A percentile compares a stretch with the other conserved stretches of the same genome.
These are phyloP conservation scores for Epizoanthus illoricatus DNA, from an alignment of 92 coral and sea anemone genomes.

Conservation along the genomic window DNA sequence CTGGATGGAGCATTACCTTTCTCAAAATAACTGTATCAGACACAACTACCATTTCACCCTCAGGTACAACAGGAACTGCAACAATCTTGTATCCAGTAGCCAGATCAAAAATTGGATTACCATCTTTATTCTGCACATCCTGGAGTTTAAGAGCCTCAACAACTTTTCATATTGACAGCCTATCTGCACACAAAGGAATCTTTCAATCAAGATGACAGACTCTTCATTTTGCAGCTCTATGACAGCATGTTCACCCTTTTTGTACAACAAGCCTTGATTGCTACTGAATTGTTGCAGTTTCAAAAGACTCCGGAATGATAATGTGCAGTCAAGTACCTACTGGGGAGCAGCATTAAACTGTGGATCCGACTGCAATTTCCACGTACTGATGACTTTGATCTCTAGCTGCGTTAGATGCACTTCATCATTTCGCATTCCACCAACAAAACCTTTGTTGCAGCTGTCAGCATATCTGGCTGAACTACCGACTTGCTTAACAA, in stretches of 20 bases:
- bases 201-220: constrained; percentile 4
- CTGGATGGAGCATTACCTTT: constrained; percentile 11
- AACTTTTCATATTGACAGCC: constrained; percentile 14
- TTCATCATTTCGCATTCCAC: constrained; percentile 47
- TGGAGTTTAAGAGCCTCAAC: constrained; percentile 16
- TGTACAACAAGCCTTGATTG: constrained; percentile 40
- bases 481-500: too few species aligned
- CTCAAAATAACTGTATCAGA: constrained; percentile 23
- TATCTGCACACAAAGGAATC: constrained; percentile 28
- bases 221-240: constrained; percentile 38
- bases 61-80: constrained; percentile 1
- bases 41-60: constrained; percentile 10
- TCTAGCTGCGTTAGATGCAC: constrained; percentile 44
- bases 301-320: constrained; percentile 47
- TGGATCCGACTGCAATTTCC: neutral
- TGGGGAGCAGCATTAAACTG: neutral
- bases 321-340: neutral
- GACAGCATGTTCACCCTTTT: too few species aligned
- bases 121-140: constrained; percentile 29
- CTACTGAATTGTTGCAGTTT: neutral
- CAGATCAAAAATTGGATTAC: constrained; percentile 20
- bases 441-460: constrained; percentile 46
- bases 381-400: constrained; percentile 25
- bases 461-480: too few species aligned
- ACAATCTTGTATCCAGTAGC: constrained; percentile 40